Evolutionary conservation across 2,888 invertebrate genomes (phyloP).

Genomic region (Apamea crenata): DNA sequence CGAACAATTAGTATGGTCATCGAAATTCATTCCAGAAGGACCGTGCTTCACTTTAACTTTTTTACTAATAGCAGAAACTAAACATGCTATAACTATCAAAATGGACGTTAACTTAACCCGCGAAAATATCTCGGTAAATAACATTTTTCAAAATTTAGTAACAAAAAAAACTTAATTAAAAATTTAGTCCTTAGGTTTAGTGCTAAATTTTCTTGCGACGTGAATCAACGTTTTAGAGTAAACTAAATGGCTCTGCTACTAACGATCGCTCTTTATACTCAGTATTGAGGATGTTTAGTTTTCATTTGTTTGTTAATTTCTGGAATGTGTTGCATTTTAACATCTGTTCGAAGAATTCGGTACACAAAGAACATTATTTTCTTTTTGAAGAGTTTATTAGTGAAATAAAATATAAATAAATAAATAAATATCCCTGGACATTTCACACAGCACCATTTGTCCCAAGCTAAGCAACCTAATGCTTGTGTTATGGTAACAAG

Average conservation of each 20-base stretch:
- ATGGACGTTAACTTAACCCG: conserved; percentile 19
- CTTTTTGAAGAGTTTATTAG: conserved; percentile 1
- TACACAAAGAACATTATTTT: conserved; percentile 15
- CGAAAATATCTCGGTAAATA: not conserved
- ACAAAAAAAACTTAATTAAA: not conserved
- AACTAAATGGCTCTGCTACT: conserved; percentile 21
- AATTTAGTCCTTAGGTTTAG: too few relatives aligned
- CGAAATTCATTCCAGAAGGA: conserved; percentile 63
- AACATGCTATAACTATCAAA: conserved; percentile 18
- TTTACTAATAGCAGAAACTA: conserved; percentile 28
- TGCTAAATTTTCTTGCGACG: not conserved
- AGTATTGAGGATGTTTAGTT: conserved; percentile 38
- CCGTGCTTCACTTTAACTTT: conserved; percentile 46
- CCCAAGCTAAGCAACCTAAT: too few relatives aligned
- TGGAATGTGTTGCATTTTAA: conserved; percentile 28
- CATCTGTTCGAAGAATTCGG: conserved; percentile 26
- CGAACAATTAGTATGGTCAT: conserved; percentile 73
- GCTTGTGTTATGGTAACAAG: too few relatives aligned
- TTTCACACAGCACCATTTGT: too few relatives aligned
- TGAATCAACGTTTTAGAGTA: not conserved
- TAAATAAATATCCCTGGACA: too few relatives aligned
- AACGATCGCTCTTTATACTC: conserved; percentile 38
- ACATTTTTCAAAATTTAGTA: not conserved
- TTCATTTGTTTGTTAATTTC: conserved; percentile 26
- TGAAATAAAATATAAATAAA: not conserved